A percentile compares a stretch with the other conserved stretches of the same genome.
These are phyloP conservation scores for Zoanthus solanderi DNA, from an alignment of 92 coral and sea anemone species.

Conservation along the genomic window DNA sequence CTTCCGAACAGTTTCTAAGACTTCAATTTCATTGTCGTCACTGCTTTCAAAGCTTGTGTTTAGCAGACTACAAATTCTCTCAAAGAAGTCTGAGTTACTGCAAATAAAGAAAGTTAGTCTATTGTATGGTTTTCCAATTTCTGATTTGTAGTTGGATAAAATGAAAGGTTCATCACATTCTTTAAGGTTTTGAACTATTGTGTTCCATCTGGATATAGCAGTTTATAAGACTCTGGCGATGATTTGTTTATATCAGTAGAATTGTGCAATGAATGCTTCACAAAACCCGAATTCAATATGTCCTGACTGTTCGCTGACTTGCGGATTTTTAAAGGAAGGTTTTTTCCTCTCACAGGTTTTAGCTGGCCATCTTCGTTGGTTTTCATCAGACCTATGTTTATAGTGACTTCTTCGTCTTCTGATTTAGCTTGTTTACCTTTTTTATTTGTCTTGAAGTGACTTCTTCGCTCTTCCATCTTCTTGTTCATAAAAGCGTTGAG, in stretches of 20 bases:
- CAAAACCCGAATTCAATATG: constrained; percentile 57
- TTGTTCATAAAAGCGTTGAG: neutral
- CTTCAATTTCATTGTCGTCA: constrained; percentile 44
- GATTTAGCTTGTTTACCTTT: neutral
- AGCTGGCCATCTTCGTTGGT: constrained; percentile 61
- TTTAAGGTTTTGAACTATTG: constrained; percentile 52
- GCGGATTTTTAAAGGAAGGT: constrained; percentile 63
- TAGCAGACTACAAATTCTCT: constrained; percentile 42
- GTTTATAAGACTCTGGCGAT: constrained; percentile 42
- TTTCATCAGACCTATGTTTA: neutral
- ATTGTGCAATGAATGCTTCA: constrained; percentile 66
- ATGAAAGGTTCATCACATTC: constrained; percentile 59
- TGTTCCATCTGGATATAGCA: constrained; percentile 69
- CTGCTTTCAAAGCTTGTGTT: constrained; percentile 22
- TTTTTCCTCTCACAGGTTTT: constrained; percentile 68
- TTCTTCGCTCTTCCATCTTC: neutral
- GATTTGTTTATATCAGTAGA: constrained; percentile 55
- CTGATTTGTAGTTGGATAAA: constrained; percentile 56
- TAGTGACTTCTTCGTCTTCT: constrained; percentile 10
- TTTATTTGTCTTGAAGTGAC: neutral
- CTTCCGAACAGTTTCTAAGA: constrained; percentile 42
- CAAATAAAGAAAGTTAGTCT: constrained; percentile 65
- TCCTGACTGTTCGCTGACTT: constrained; percentile 62
- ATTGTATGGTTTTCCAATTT: constrained; percentile 69
- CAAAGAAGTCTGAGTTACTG: constrained; percentile 50